Evolutionary conservation across 2,888 invertebrate species (phyloP), one percentile per base, ranked within the genome.

Genomic region (Formica aserva): DNA sequence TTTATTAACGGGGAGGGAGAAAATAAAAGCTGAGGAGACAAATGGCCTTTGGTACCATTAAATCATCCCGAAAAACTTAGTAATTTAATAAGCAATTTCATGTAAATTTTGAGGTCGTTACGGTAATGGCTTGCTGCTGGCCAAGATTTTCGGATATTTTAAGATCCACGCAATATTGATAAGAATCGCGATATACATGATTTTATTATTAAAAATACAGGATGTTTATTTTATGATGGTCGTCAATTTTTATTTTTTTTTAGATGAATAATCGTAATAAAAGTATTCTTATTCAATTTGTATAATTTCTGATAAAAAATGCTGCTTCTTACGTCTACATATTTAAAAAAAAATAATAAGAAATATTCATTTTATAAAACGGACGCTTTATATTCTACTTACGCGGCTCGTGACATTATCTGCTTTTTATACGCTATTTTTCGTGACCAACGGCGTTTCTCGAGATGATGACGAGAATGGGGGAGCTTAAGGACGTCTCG

Each of bases 81-180:
- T 92, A 91, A 94, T 94, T 94, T 94, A 94, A 93, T 94, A 94
- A 93, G 94, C 94, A 94, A 94, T 94, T 94, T 94, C 93, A 94
- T 94, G 94, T 92, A 94, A 94, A 94, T 94, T 93, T 88, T 85
- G 78, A 71, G 90, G 89, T 90, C 91, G 89, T 92, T 91, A 88
- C 87, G 89, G 91, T 89, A 91, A 90, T 90, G 90, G 88, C 85
- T 86, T 88, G 85, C 82, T 75, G 72, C 78, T 80, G 72, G 57
- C 83, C 81, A 69, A 82, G 84, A 90, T 83, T 85, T 89, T 84
- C 48, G 48, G 65, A 45, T 75, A 78, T 85, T 86, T 84, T 72
- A 80, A 71, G 55, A 62, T 63, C 57, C 80, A 45, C 71, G 26
- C 32, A 60, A 71, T 45, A 71, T 45, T 69, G 69, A 78, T 71